A percentile compares a stretch with the other conserved stretches of the same genome.
phyloP scores from a whole-genome alignment of 2,797 vertebrate species.

The Melanotaenia boesemani region DNA sequence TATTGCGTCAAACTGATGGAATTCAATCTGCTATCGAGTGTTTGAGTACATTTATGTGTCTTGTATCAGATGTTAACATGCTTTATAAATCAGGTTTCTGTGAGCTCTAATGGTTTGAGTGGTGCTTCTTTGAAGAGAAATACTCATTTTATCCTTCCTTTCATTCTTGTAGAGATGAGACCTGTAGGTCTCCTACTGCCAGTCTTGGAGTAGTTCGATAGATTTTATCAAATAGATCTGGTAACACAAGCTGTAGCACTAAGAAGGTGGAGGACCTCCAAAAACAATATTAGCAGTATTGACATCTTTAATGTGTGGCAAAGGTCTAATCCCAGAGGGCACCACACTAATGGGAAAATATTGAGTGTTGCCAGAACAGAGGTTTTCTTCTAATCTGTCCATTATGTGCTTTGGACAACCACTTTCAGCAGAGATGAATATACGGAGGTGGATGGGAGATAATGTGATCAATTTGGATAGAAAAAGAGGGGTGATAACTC shows the following conservation, averaged over 20 bases:
- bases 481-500: slow-evolving; percentile 80
- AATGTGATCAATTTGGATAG: slow-evolving; percentile 76
- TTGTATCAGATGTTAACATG: slow-evolving; percentile 11
- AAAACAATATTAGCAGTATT: slow-evolving; percentile 83
- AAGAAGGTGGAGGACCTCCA: slow-evolving; percentile 71
- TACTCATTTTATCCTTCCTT: slow-evolving; percentile 31
- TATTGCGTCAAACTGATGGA: background rate
- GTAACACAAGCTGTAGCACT: slow-evolving; percentile 73
- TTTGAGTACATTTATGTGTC: background rate
- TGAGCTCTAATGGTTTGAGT: background rate
- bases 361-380: slow-evolving; percentile 83
- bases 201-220: slow-evolving; percentile 64
- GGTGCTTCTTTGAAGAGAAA: slow-evolving; percentile 16
- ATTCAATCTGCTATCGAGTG: background rate
- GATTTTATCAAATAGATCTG: slow-evolving; percentile 73
- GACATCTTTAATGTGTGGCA: slow-evolving; percentile 84
- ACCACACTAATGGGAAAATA: slow-evolving; percentile 83
- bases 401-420: slow-evolving; percentile 76
- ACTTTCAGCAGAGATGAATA: slow-evolving; percentile 72
- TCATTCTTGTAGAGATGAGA: slow-evolving; percentile 46
- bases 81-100: slow-evolving; percentile 12
- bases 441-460: slow-evolving; percentile 65
- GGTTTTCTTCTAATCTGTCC: slow-evolving; percentile 79
- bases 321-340: slow-evolving; percentile 81
- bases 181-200: slow-evolving; percentile 54